phyloP scores from a whole-genome alignment of 1,140 invertebrate species.

The Drosophila mojavensis region DNA sequence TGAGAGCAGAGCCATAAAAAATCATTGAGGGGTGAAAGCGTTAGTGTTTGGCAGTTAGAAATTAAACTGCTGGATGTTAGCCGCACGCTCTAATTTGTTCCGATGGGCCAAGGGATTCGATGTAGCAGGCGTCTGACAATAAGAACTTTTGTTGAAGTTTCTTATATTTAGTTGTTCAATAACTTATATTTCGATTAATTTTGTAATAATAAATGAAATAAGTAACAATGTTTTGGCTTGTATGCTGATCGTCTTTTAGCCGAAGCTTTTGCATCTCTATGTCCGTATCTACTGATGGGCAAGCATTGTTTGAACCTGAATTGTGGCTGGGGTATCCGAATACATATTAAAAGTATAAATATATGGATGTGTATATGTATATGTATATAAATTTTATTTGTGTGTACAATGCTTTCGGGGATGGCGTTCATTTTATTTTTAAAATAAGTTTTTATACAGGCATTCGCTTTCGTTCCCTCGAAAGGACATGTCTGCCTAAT shows the following conservation, averaged over 20 bases:
- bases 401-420: constrained; percentile 19
- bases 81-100: constrained; percentile 6
- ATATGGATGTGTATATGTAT: too few relatives aligned
- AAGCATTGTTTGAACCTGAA: background rate
- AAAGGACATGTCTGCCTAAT: constrained; percentile 76
- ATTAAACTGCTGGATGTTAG: background rate
- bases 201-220: too few relatives aligned
- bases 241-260: too few relatives aligned
- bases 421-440: constrained; percentile 48
- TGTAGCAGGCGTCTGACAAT: background rate
- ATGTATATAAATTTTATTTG: background rate
- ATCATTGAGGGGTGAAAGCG: constrained; percentile 26
- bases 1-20: background rate
- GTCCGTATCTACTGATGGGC: too few relatives aligned
- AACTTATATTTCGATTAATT: too few relatives aligned
- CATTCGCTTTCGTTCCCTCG: constrained; percentile 42
- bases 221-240: too few relatives aligned
- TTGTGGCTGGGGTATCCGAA: background rate
- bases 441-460: constrained; percentile 49
- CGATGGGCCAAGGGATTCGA: background rate
- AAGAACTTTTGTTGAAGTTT: too few relatives aligned
- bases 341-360: background rate
- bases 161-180: too few relatives aligned
- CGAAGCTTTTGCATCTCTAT: background rate
- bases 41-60: constrained; percentile 16